Evolutionary conservation across 2,113 vertebrate species (phyloP).

Genomic region (Archilochus colubris): DNA sequence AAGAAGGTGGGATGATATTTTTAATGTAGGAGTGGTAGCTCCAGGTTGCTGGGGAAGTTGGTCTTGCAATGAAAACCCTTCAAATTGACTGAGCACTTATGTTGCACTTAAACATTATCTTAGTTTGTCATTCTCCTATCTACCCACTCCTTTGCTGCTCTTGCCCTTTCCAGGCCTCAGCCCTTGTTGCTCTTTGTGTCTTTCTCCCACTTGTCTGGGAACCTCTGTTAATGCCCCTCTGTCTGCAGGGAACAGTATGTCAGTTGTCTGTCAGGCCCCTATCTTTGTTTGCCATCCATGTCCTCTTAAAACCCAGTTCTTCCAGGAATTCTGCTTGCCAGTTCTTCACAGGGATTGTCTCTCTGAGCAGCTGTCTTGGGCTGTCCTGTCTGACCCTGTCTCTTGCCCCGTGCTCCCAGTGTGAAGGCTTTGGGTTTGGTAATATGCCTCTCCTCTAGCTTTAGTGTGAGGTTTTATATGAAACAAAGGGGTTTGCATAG

Average conservation of each 20-base stretch:
- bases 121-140: not conserved
- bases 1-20: not conserved
- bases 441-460: not conserved
- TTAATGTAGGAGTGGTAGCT: not conserved
- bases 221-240: not conserved
- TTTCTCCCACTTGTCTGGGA: not conserved
- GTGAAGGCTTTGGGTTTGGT: not conserved
- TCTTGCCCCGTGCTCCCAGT: accelerated
- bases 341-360: not conserved
- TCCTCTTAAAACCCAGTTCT: not conserved
- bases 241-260: not conserved
- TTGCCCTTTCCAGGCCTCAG: not conserved
- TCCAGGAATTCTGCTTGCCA: not conserved
- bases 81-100: not conserved
- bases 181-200: not conserved
- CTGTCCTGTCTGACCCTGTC: accelerated
- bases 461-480: not conserved
- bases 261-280: not conserved
- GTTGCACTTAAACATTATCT: not conserved
- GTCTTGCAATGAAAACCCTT: not conserved
- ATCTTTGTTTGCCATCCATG: not conserved
- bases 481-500: not conserved
- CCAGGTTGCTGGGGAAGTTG: not conserved
- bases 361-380: not conserved
- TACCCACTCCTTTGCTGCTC: not conserved